Percentiles rank a stretch among this genome's conserved stretches.
These are phyloP conservation scores for Drosophila mimica DNA, from an alignment of 2,888 invertebrate genomes.

Conservation along the genomic window DNA sequence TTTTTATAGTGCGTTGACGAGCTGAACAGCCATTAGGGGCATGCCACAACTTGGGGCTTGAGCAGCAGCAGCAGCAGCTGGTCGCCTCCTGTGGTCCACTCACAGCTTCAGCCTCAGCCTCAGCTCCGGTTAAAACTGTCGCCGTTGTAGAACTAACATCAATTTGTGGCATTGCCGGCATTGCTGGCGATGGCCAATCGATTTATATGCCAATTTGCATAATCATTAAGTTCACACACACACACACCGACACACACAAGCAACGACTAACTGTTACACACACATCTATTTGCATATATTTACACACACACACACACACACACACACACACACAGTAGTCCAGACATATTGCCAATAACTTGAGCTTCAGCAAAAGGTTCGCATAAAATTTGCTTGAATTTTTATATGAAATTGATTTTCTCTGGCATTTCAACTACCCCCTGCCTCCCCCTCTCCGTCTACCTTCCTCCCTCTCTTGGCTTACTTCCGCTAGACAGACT, in stretches of 20 bases:
- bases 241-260: conserved; percentile 8
- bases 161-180: conserved; percentile 57
- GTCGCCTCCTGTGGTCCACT: not conserved
- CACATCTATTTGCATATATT: conserved; percentile 58
- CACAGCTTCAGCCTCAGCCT: not conserved
- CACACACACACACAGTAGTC: conserved; percentile 7
- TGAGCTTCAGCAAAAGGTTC: conserved; percentile 69
- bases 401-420: conserved; percentile 77
- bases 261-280: conserved; percentile 35
- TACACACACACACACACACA: conserved; percentile 15
- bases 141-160: conserved; percentile 49
- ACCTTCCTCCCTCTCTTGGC: not conserved
- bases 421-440: conserved; percentile 36
- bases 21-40: conserved; percentile 62
- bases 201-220: conserved; percentile 78
- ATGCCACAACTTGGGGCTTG: conserved; percentile 34
- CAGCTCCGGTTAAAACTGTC: conserved; percentile 39
- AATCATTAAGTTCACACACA: conserved; percentile 71
- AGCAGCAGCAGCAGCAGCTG: conserved; percentile 24
- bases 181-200: conserved; percentile 65
- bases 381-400: conserved; percentile 74
- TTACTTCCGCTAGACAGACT: conserved; percentile 32
- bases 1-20: conserved; percentile 79
- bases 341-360: conserved; percentile 67
- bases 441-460: not conserved